A percentile compares a stretch with the other conserved stretches of the same genome.
Conservation (phyloP, 1,140 invertebrate species). For the Hylyphantes graminicola region DNA sequence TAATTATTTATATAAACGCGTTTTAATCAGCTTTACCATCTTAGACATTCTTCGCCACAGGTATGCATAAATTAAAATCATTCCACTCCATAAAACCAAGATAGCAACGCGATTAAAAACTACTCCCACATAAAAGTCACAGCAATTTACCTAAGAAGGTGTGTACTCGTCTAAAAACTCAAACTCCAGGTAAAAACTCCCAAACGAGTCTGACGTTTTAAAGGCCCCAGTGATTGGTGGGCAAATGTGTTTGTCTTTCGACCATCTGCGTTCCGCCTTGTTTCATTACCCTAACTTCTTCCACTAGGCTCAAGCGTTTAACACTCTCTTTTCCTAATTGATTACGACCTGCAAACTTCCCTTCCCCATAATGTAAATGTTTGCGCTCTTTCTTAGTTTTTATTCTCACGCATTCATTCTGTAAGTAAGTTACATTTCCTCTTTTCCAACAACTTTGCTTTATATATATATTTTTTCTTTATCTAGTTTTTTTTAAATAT, state of each 20-base stretch:
- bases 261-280: constrained; percentile 32
- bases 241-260: constrained; percentile 8
- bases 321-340: constrained; percentile 36
- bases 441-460: neutral
- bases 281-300: constrained; percentile 38
- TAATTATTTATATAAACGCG: too few relatives aligned
- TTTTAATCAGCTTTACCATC: too few relatives aligned
- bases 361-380: constrained; percentile 54
- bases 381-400: constrained; percentile 14
- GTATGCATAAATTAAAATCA: too few relatives aligned
- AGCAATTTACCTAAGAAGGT: neutral
- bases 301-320: constrained; percentile 20
- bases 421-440: constrained; percentile 45
- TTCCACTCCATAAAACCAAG: too few relatives aligned
- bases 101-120: too few relatives aligned
- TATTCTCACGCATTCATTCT: constrained; percentile 11
- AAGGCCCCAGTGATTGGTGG: neutral
- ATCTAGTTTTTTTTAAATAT: constrained; percentile 12
- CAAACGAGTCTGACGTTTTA: constrained; percentile 31
- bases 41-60: too few relatives aligned
- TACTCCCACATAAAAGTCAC: too few relatives aligned
- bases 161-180: too few relatives aligned
- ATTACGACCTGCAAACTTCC: constrained; percentile 45
- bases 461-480: neutral
- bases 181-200: neutral